Evolutionary conservation across 2,797 vertebrate species (phyloP), one percentile per base, ranked within the genome.

Genomic region (Aeoliscus strigatus): DNA sequence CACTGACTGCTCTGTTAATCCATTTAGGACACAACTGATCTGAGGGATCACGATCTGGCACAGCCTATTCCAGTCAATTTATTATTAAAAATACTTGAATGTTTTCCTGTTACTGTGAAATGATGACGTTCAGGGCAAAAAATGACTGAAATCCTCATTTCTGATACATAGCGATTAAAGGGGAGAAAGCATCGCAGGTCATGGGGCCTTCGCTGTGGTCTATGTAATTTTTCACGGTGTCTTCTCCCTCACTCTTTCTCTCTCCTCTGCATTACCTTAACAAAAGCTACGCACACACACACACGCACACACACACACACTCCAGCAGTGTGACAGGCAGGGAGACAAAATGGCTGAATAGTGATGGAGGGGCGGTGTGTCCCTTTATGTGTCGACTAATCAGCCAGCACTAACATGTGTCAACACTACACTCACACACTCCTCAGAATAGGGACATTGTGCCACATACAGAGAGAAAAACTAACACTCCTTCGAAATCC

Each of bases 331-430:
- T 70, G 66, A 77, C 70, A 81, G 78, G 76, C 79, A 70, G 43
- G 45, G 68, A 83, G 66, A 85, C 81, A 84, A 84, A 83, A 86
- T 84, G 83, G 81, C 80, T 83, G 83, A 86, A 86, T 83, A 54
- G 79, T 77, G 73, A 78, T 73, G 71, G 81, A 76, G 65, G 65
- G 66, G 78, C 73, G 66, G 60, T 47, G 60, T 73, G 75, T 63
- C 73, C 63, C 77, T 81, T 79, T 79, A 75, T 78, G 69, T 71
- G 63, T 72, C 36, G 66, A 71, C 79, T 82, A 82, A 86, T 82
- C 79, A 86, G 73, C 66, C 81, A 73, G 77, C 75, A 81, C 79
- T 81, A 85, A 85, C 83, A 75, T 85, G 81, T 85, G 83, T 81
- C 80, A 85, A 82, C 83, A 82, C 80, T 56, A 53, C 66, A 63